These are phyloP conservation scores for Papilio glaucus DNA, from an alignment of 1,140 invertebrate species.

Conservation along the genomic window DNA sequence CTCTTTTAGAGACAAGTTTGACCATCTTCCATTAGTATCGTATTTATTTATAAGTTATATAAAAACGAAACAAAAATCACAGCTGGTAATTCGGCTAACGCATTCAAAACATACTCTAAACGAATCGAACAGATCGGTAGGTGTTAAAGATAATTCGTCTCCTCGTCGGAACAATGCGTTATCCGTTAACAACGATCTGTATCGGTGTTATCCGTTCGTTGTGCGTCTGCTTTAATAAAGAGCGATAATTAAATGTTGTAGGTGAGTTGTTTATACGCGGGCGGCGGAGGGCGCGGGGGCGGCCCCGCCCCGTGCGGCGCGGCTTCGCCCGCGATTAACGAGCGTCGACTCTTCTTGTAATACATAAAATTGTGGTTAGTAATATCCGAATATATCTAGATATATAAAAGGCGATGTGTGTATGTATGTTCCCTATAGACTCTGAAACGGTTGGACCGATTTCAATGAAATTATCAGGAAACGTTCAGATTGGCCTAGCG, in stretches of 20 bases:
- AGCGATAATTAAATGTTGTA: constrained; percentile 79
- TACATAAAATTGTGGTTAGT: constrained; percentile 39
- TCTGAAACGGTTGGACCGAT: too few relatives aligned
- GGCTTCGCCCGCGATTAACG: constrained; percentile 65
- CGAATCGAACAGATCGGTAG: constrained; percentile 53
- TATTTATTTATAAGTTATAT: not conserved
- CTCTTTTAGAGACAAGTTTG: too few relatives aligned
- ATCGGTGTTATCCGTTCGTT: constrained; percentile 57
- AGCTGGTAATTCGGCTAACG: not conserved
- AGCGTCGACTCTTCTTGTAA: constrained; percentile 51
- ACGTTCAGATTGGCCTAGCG: too few relatives aligned
- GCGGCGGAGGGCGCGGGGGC: constrained; percentile 40
- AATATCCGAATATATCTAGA: not conserved
- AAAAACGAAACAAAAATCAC: not conserved
- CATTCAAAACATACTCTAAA: not conserved
- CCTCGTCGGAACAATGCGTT: constrained; percentile 54
- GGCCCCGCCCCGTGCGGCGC: constrained; percentile 61
- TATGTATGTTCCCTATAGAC: too few relatives aligned
- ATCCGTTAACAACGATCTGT: constrained; percentile 58
- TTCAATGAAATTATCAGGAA: too few relatives aligned
- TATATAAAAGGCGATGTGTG: too few relatives aligned
- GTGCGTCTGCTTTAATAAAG: constrained; percentile 72
- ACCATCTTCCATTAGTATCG: too few relatives aligned
- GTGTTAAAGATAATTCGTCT: constrained; percentile 58
- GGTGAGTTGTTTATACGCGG: constrained; percentile 69